Evolutionary conservation across 1,140 invertebrate genomes (phyloP).

Genomic region (Drosophila truncata): DNA sequence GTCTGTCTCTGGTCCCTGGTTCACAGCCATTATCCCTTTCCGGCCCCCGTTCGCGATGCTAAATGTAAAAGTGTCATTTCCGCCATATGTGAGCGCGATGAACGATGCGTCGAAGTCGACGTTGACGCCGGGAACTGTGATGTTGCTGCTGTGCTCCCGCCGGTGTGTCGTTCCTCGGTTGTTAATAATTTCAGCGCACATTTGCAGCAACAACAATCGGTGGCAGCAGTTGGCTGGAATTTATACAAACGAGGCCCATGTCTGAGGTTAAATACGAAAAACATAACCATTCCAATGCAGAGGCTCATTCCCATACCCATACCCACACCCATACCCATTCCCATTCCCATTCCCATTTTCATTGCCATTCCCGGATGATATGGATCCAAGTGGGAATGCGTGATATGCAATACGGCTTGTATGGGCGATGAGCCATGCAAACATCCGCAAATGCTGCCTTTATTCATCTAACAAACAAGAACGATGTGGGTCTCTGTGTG

Average conservation of each 20-base stretch:
- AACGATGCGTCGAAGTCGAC: constrained; percentile 75
- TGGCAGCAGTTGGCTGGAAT: constrained; percentile 65
- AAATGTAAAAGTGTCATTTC: constrained; percentile 82
- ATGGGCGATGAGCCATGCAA: constrained; percentile 23
- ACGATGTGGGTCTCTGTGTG: constrained; percentile 59
- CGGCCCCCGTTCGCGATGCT: constrained; percentile 40
- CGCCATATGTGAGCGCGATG: constrained; percentile 80
- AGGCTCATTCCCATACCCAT: constrained; percentile 43
- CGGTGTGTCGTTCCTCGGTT: constrained; percentile 31
- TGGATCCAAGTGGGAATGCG: constrained; percentile 50
- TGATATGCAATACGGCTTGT: constrained; percentile 44
- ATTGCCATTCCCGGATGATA: constrained; percentile 39
- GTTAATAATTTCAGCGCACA: constrained; percentile 77
- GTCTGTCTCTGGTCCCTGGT: constrained; percentile 4
- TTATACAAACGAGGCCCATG: constrained; percentile 80
- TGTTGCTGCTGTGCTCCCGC: constrained; percentile 34
- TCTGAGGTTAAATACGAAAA: constrained; percentile 82
- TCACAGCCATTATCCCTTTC: constrained; percentile 16
- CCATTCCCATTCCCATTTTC: constrained; percentile 1
- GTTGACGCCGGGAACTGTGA: constrained; percentile 31
- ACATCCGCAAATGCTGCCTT: constrained; percentile 54
- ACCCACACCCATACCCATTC: constrained; percentile 19
- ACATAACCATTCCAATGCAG: constrained; percentile 70
- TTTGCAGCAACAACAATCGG: constrained; percentile 56
- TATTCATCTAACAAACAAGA: constrained; percentile 75